Evolutionary conservation across 2,888 invertebrate genomes (phyloP), one percentile per base, ranked within the genome.

Genomic region (Lomographa bimaculata): DNA sequence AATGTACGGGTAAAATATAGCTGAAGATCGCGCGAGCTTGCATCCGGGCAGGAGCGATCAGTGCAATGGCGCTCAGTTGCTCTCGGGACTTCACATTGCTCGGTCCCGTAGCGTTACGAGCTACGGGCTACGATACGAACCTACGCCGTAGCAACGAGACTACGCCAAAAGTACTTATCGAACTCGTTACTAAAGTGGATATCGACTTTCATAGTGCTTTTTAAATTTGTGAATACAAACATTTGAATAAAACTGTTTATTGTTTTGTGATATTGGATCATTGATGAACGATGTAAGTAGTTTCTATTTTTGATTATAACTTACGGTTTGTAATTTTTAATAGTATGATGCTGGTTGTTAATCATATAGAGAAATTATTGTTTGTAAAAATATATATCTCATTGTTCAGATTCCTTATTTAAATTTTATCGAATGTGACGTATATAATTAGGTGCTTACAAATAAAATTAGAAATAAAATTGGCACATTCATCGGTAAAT

Each of bases 41-140:
- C 71, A 73, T 57, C 57, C 47, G 56, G 46, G 50, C 52, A 51
- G 51, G 50, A 54, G 53, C 51, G 59, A 55, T 58, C 50, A 63
- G 55, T 69, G 75, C 71, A 68, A 60, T 54, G 46, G 49, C 47
- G 60, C 64, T 71, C 76, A 81, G 82, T 82, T 56, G 68, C 54
- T 64, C 68, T 59, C 72, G 67, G 66, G 72, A 63, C 41, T 51
- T 60, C 67, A 58, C 44, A 49, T 52, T 59, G 71, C 37, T 48
- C 64, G 50, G 73, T 61, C 48, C 61, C 30, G 8, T 21, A 44
- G 46, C 33, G 56, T 41, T 41, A 48, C 45, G 44, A 28, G 56
- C 42, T 41, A 47, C 45, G 44, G 33, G 47, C 55, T 14, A 14
- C 14, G 14, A 3, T 55, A 55, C 60, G 59, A 40, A 46, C 50